phyloP scores from a whole-genome alignment of 2,888 invertebrate genomes.

The Cheilosia vulpina region DNA sequence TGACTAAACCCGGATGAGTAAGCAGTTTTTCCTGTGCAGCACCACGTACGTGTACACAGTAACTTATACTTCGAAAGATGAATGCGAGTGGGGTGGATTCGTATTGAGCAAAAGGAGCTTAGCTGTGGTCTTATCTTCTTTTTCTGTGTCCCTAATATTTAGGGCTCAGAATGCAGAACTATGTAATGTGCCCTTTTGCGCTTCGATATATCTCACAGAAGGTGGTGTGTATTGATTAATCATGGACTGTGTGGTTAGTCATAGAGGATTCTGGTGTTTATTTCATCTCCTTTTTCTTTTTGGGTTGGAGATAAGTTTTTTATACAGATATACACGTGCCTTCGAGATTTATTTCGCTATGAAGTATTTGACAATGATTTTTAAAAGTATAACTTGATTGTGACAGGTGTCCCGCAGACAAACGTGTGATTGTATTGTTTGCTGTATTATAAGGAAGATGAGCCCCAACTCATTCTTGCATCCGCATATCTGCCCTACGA shows the following conservation, averaged over 20 bases:
- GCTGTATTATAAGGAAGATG: no score
- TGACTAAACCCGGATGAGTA: slow-evolving; percentile 49
- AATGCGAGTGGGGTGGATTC: slow-evolving; percentile 6
- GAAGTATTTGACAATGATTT: neutral
- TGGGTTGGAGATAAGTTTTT: neutral
- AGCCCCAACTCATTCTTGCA: no score
- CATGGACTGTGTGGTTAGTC: slow-evolving; percentile 2
- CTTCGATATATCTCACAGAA: slow-evolving; percentile 9
- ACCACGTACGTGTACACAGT: neutral
- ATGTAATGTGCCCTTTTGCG: neutral
- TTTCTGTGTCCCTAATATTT: neutral
- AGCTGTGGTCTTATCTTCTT: neutral
- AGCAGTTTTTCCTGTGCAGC: slow-evolving; percentile 27
- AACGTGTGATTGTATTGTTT: no score
- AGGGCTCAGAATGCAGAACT: slow-evolving; percentile 9
- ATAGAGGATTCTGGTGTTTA: neutral
- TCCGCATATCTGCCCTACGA: no score
- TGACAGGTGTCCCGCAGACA: neutral
- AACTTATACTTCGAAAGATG: neutral
- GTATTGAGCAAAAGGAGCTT: neutral
- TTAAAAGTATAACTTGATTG: neutral
- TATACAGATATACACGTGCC: neutral
- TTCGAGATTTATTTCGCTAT: neutral
- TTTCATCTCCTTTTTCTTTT: neutral
- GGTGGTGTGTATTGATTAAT: slow-evolving; percentile 13